phyloP scores from a whole-genome alignment of 2,113 vertebrate genomes.

The Salvator merianae region DNA sequence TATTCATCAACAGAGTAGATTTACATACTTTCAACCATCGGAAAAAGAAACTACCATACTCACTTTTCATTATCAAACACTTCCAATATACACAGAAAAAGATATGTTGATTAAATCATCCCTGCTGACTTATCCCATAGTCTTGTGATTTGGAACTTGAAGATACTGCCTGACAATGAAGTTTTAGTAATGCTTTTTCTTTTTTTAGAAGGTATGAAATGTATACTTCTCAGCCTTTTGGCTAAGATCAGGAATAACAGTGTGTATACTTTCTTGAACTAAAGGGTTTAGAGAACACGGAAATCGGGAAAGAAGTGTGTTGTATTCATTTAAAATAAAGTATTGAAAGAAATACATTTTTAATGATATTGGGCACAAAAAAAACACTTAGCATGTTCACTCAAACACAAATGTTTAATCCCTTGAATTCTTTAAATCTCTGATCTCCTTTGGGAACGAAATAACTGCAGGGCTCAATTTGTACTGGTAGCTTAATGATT shows the following conservation, averaged over 20 bases:
- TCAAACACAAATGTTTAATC: conserved; percentile 85
- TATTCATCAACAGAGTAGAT: too few relatives aligned
- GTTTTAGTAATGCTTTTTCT: background rate
- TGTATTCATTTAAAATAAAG: conserved; percentile 60
- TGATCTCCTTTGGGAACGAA: conserved; percentile 79
- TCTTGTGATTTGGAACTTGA: background rate
- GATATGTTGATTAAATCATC: too few relatives aligned
- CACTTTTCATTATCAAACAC: too few relatives aligned
- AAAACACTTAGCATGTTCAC: conserved; percentile 80
- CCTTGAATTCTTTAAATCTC: conserved; percentile 81
- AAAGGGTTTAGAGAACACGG: conserved; percentile 29
- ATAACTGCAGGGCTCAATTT: conserved; percentile 86
- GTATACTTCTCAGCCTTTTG: too few relatives aligned
- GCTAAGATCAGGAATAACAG: too few relatives aligned
- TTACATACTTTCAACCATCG: too few relatives aligned
- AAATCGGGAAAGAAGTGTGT: conserved; percentile 18
- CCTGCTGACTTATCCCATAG: too few relatives aligned
- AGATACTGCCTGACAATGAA: conserved; percentile 5
- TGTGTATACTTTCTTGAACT: conserved; percentile 19
- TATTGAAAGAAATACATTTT: conserved; percentile 73
- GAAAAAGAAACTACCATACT: too few relatives aligned
- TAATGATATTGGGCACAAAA: conserved; percentile 71
- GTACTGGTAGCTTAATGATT: conserved; percentile 86
- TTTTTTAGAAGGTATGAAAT: too few relatives aligned
- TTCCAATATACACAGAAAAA: too few relatives aligned